These are phyloP conservation scores for Schlechtendalia chinensis DNA, from an alignment of 1,140 invertebrate species.

Conservation along the genomic window DNA sequence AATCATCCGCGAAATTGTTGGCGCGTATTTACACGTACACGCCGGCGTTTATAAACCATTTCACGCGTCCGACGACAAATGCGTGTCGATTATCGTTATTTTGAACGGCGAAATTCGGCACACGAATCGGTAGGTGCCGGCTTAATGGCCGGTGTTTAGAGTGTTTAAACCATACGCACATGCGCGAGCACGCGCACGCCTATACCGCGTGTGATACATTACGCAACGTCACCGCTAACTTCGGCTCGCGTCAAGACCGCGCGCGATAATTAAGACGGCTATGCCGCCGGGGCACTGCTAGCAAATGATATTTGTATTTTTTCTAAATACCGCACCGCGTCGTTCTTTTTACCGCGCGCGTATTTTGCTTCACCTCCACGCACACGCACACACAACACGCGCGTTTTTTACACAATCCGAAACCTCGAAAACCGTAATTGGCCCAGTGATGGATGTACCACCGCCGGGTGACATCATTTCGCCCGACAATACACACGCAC, in stretches of 20 bases:
- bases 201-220: background rate
- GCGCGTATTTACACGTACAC: background rate
- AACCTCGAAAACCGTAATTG: slow-evolving; percentile 47
- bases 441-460: slow-evolving; percentile 36
- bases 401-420: background rate
- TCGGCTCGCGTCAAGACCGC: slow-evolving; percentile 30
- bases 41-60: slow-evolving; percentile 12
- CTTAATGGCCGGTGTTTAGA: slow-evolving; percentile 43
- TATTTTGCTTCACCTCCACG: slow-evolving; percentile 9
- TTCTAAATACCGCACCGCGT: background rate
- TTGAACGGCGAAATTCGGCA: slow-evolving; percentile 31
- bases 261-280: slow-evolving; percentile 37
- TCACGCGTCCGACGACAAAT: slow-evolving; percentile 32
- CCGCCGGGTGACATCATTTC: slow-evolving; percentile 44
- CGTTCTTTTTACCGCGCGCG: background rate
- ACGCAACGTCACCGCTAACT: slow-evolving; percentile 9
- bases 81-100: slow-evolving; percentile 45
- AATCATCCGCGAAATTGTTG: slow-evolving; percentile 40
- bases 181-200: background rate
- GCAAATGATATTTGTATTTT: slow-evolving; percentile 42
- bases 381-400: background rate
- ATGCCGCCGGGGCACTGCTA: too few species aligned
- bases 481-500: background rate
- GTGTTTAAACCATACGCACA: background rate
- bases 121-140: slow-evolving; percentile 41